phyloP scores from a whole-genome alignment of 2,888 invertebrate species.

The Reticulitermes lucifugus region DNA sequence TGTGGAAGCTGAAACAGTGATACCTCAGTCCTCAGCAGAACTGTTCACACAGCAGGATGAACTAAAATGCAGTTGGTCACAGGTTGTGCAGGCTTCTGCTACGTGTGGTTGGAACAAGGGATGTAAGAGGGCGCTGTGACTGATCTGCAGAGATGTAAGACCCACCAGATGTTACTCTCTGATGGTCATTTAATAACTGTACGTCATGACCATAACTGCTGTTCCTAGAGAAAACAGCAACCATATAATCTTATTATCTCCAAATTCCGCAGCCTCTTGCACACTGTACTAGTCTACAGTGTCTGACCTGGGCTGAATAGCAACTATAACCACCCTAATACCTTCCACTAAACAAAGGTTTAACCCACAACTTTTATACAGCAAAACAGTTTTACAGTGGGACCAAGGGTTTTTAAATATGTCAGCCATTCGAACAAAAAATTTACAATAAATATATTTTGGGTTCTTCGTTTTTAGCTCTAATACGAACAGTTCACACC shows the following conservation, averaged over 20 bases:
- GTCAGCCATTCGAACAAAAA: too few relatives aligned
- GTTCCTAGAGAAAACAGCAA: constrained; percentile 38
- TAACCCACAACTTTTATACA: too few relatives aligned
- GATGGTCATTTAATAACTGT: constrained; percentile 46
- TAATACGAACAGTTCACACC: too few relatives aligned
- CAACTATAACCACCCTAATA: too few relatives aligned
- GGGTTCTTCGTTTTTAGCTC: too few relatives aligned
- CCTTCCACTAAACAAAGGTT: too few relatives aligned
- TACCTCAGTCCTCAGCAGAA: constrained; percentile 7
- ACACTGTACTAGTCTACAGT: too few relatives aligned
- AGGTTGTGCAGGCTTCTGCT: constrained; percentile 40
- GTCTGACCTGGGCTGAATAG: too few relatives aligned
- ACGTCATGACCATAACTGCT: constrained; percentile 47
- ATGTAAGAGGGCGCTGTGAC: constrained; percentile 50
- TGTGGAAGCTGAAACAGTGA: not conserved
- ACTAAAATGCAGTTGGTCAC: not conserved
- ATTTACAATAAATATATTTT: too few relatives aligned
- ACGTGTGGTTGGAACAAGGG: constrained; percentile 41
- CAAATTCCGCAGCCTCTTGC: not conserved
- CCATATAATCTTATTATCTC: not conserved
- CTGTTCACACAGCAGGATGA: not conserved
- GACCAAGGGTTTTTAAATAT: too few relatives aligned
- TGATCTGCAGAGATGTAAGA: constrained; percentile 50
- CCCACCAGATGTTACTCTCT: constrained; percentile 52
- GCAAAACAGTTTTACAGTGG: too few relatives aligned